Evolutionary conservation across 2,888 invertebrate species (phyloP), one percentile per base, ranked within the genome.

Genomic region (Phymatocera aterrima): DNA sequence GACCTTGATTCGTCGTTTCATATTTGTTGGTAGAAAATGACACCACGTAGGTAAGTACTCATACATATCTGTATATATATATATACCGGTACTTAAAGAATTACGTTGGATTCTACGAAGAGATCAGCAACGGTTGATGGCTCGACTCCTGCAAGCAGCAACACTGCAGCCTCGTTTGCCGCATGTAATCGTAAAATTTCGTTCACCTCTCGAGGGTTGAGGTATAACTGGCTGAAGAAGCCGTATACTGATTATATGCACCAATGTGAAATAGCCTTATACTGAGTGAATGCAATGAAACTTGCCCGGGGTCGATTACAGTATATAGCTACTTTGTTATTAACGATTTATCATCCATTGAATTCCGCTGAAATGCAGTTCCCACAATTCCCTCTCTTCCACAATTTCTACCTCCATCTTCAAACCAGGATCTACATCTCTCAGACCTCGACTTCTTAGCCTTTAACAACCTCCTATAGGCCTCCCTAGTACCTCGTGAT

Each of bases 271-370:
- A 64, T 61, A 61, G 18, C 34, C 31, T 37, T 15, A 64, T 34
- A 18, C 18, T 31, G 31, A 18, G 34, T 12, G 51, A 72, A 72
- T 51, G 72, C 28, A 34, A 51, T 72, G 72, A 10, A 68, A 46
- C 46, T 43, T 43, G 8, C 6, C 43, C 43, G 18, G n/a, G 37
- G 37, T 37, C 10, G 18, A 21, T 6, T 64, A 64, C 12, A 18
- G 12, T 5, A 1, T 31, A 15, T 24, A 1, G 43, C 51, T 24
- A 34, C 54, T 54, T 72, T 77, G 68, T 81, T 80, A 80, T 81
- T 80, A 79, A 75, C 75, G 78, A 81, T 81, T 81, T 81, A 81
- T 80, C 81, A 77, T 43, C 79, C 64, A 79, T 80, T 80, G 77
- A 80, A 80, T 46, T 40, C 31, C n/a, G 21, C 64, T 81, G 72